Evolutionary conservation across 1,140 invertebrate species (phyloP).

Genomic region (Anastrepha obliqua): DNA sequence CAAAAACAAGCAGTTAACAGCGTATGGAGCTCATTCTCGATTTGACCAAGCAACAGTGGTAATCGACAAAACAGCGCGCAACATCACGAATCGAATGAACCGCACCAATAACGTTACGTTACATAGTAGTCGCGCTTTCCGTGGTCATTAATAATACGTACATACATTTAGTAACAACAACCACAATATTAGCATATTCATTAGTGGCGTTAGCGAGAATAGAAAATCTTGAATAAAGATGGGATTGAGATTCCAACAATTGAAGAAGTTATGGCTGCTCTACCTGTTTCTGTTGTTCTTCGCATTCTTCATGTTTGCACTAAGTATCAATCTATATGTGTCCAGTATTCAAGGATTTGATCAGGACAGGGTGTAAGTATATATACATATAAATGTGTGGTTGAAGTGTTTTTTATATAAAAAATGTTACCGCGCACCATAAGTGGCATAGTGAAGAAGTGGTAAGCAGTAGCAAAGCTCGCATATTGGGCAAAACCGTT

Average conservation of each 20-base stretch:
- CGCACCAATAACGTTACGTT: not conserved
- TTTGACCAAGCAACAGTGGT: conserved; percentile 41
- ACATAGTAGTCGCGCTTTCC: not conserved
- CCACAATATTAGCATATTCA: not conserved
- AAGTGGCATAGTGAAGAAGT: not conserved
- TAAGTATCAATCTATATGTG: conserved; percentile 73
- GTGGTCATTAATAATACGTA: not conserved
- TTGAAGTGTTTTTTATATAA: not conserved
- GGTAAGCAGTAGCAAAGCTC: not conserved
- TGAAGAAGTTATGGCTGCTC: conserved; percentile 72
- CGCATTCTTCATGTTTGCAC: conserved; percentile 73
- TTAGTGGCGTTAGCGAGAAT: conserved; percentile 23
- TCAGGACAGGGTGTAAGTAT: conserved; percentile 55
- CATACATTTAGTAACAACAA: not conserved
- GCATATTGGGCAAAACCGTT: not conserved
- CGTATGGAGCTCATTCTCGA: conserved; percentile 46
- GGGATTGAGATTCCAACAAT: conserved; percentile 70
- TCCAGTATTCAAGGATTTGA: conserved; percentile 65
- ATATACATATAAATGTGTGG: not conserved
- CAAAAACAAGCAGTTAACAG: conserved; percentile 51
- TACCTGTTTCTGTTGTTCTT: conserved; percentile 72
- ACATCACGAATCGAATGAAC: not conserved
- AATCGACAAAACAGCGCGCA: not conserved
- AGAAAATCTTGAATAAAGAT: conserved; percentile 58
- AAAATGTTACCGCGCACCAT: not conserved